Percentiles rank a stretch among this genome's conserved stretches.
Conservation (phyloP, 2,113 vertebrate species). For the Corythoichthys haematopterus region DNA sequence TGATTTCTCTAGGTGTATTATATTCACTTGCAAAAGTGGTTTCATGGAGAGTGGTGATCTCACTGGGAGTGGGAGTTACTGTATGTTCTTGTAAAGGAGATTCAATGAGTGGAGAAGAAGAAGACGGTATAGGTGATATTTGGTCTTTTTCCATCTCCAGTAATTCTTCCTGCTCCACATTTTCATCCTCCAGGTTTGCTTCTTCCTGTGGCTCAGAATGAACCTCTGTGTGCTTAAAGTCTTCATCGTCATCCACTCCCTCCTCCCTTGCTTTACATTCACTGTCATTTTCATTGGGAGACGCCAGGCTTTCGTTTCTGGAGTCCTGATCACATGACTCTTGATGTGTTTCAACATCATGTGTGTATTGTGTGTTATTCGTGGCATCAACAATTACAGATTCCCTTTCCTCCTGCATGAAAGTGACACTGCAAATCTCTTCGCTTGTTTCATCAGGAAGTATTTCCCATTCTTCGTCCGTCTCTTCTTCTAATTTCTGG, state of each 20-base stretch:
- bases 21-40: not conserved
- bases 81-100: not conserved
- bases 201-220: conserved; percentile 3
- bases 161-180: conserved; percentile 3
- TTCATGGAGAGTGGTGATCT: not conserved
- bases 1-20: too few species aligned
- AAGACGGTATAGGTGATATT: not conserved
- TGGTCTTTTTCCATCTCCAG: not conserved
- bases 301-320: not conserved
- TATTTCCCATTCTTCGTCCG: conserved; percentile 10
- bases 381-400: not conserved
- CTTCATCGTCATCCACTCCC: not conserved
- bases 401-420: conserved; percentile 8
- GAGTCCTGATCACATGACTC: not conserved
- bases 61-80: not conserved
- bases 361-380: rapidly evolving
- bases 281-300: not conserved
- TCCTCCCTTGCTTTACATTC: conserved; percentile 15
- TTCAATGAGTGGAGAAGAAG: not conserved
- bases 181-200: conserved; percentile 9
- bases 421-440: not conserved
- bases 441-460: not conserved
- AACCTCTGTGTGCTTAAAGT: not conserved
- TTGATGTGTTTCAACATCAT: not conserved
- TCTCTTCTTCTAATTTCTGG: conserved; percentile 9